Evolutionary conservation across 2,888 invertebrate species (phyloP), one percentile per base, ranked within the genome.

Genomic region (Vannuccia rotundouncinata): DNA sequence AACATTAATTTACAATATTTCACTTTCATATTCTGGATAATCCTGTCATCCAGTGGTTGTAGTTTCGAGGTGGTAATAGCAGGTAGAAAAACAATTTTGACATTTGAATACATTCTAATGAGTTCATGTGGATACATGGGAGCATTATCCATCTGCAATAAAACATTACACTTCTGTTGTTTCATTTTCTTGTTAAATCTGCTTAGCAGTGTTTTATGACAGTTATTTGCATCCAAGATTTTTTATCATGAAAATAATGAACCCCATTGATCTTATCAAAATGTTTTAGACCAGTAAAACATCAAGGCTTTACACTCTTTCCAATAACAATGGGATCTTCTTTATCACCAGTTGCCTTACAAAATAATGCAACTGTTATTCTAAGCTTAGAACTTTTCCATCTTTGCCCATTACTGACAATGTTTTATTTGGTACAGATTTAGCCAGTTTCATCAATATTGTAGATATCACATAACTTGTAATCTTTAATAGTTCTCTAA

Each of bases 291-390:
- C 66, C 25, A n/a, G 10, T 66, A 66, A 66, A 66, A 66, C 66
- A 66, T n/a, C 66, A 27, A 66, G 66, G 66, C 25, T 66, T 66
- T 5, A 27, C 66, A 66, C 66, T 66, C 66, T 66, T 66, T 2
- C 66, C 66, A 27, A 66, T 66, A 66, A 66, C 45, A 45, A 45
- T 45, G 45, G 45, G 45, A 45, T 45, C 25, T 66, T 66, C 25
- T 66, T n/a, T 66, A n/a, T 66, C 66, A 22, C 66, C 25, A 5
- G 10, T 66, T n/a, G 66, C 66, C 13, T 66, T 66, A 66, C 10
- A 66, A 66, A 66, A 66, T 66, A 66, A 66, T n/a, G 66, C 66
- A n/a, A 66, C 10, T n/a, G 66, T 66, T 66, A 66, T 66, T 66
- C 66, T n/a, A 66, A 66, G 10, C 25, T 66, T 66, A 22, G 66